Percentiles rank a stretch among this genome's conserved stretches.
phyloP scores from a whole-genome alignment of 2,888 invertebrate genomes.

The Tachystola acroxantha region DNA sequence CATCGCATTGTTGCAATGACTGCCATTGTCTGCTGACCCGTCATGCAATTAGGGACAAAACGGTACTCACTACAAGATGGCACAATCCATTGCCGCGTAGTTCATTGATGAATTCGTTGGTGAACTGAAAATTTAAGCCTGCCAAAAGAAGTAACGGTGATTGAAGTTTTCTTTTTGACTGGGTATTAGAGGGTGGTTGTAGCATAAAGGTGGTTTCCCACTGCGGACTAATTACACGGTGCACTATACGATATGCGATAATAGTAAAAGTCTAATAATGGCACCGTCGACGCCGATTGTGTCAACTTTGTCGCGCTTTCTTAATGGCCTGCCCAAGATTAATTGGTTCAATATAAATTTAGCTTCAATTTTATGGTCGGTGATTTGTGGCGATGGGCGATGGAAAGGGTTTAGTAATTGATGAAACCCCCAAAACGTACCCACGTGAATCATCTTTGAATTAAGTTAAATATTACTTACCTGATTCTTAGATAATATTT shows the following conservation, averaged over 20 bases:
- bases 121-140: neutral
- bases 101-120: conserved; percentile 20
- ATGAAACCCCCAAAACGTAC: too few relatives aligned
- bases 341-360: conserved; percentile 43
- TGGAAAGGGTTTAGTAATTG: conserved; percentile 25
- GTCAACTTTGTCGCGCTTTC: conserved; percentile 58
- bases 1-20: conserved; percentile 50
- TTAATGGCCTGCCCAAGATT: conserved; percentile 51
- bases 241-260: conserved; percentile 62
- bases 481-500: too few relatives aligned
- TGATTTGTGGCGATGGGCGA: conserved; percentile 14
- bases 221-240: conserved; percentile 64
- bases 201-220: conserved; percentile 42
- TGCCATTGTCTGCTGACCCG: conserved; percentile 47
- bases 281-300: conserved; percentile 46
- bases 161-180: neutral
- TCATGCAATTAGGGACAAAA: conserved; percentile 32
- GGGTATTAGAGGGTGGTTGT: conserved; percentile 9
- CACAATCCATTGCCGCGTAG: conserved; percentile 21
- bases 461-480: too few relatives aligned
- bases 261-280: conserved; percentile 71
- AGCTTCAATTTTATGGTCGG: conserved; percentile 24
- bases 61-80: conserved; percentile 4
- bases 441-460: too few relatives aligned
- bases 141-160: neutral